Conservation (phyloP, 2,113 vertebrate genomes). For the Atlantisia rogersi region DNA sequence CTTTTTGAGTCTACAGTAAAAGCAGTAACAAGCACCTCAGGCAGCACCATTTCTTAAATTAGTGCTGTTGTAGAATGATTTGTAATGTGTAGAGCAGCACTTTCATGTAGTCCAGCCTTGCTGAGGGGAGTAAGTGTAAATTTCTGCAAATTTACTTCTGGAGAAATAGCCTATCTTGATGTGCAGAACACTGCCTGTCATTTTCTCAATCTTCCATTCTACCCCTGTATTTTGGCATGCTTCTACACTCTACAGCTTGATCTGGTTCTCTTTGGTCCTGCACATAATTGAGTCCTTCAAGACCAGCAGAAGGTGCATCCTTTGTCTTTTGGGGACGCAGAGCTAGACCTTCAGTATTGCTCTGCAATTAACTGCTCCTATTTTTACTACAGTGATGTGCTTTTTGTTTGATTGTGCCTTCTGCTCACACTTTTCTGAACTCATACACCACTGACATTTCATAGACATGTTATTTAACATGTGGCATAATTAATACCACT, state of each 20-base stretch:
- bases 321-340: neutral
- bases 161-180: neutral
- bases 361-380: neutral
- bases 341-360: neutral
- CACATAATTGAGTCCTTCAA: neutral
- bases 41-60: neutral
- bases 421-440: neutral
- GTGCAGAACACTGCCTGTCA: neutral
- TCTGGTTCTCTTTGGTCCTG: neutral
- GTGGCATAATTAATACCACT: neutral
- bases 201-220: neutral
- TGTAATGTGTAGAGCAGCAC: neutral
- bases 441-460: neutral
- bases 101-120: neutral
- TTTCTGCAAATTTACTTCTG: neutral
- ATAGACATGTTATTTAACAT: neutral
- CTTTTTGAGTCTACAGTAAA: neutral
- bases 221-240: neutral
- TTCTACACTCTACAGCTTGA: neutral
- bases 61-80: neutral
- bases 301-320: neutral
- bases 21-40: neutral
- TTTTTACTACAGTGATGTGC: neutral
- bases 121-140: neutral
- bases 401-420: neutral